Evolutionary conservation across 2,797 vertebrate genomes (phyloP).

Genomic region (Pogoniulus pusillus): DNA sequence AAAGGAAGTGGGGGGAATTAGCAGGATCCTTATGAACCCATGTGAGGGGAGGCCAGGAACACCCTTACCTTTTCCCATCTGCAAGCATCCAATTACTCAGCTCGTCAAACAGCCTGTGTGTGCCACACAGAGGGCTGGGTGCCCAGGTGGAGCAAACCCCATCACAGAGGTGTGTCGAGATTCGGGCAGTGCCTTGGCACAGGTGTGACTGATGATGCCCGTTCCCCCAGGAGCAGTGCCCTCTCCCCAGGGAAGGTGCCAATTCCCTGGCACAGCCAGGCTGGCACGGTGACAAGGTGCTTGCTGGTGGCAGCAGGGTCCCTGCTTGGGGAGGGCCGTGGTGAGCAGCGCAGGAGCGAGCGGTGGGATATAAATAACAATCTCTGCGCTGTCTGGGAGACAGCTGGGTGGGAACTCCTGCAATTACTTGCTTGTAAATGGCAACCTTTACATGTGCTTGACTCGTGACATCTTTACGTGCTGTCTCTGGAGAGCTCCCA

Average conservation of each 20-base stretch:
- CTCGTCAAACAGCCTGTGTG: background rate
- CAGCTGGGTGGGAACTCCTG: background rate
- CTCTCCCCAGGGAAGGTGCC: background rate
- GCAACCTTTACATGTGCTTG: background rate
- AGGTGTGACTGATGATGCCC: rapidly evolving
- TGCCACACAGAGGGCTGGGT: rapidly evolving
- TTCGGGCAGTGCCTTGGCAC: rapidly evolving
- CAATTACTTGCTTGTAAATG: slow-evolving; percentile 21
- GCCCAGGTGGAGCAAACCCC: background rate
- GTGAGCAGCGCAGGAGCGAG: rapidly evolving
- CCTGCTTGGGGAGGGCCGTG: background rate
- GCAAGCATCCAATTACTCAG: background rate
- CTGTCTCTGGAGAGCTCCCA: background rate
- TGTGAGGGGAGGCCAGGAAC: background rate
- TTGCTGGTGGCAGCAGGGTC: background rate
- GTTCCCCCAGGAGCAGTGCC: rapidly evolving
- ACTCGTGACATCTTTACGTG: background rate
- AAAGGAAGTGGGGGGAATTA: background rate
- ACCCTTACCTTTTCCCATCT: background rate
- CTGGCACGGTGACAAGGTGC: background rate
- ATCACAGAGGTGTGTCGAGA: rapidly evolving
- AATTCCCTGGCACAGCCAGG: background rate
- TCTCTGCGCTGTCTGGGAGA: background rate
- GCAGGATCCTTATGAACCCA: background rate
- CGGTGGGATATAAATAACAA: background rate